Base-by-base conservation (phyloP, 2,113 vertebrate species). In the Salvelinus fontinalis region DNA sequence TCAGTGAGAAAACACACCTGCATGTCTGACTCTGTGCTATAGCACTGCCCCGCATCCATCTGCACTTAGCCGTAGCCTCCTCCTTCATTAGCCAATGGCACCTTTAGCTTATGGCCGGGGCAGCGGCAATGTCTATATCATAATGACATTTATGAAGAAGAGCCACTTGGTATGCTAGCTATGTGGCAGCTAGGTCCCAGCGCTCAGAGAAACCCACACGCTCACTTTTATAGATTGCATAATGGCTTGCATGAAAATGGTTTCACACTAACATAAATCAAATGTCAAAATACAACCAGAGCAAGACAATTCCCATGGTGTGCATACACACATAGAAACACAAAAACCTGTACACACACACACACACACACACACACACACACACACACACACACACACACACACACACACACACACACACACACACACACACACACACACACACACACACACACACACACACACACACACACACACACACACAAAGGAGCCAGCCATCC, bases 181-280 rank as follows among this genome's bases (percentile, higher is more conserved):
- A 88, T 91, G 90, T 86, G 73, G 88, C 88, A 80, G 87, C 84
- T 22, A 83, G 78, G 78, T 85, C 91, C 86, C 84, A 39, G 39
- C 70, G 82, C 88, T 92, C 89, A 83, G 79, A 89, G 89, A 92
- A 92, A 90, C 89, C 87, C 90, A 89, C 90, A 88, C 81, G 83
- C 84, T 91, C 44, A 79, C 89, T 91, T 92, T 90, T 92, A 93
- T 91, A 91, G 89, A 93, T 93, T 92, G 90, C 90, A 92, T 92
- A 92, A 92, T 92, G 90, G 87, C 90, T 88, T 92, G 89, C 89
- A 91, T 91, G 88, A 91, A 92, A 93, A 91, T 91, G 89, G 91
- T 89, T 93, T 92, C 89, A 91, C 88, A 92, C 90, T 88, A 92
- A 92, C 91, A 92, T 93, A 93, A 93, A 93, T 93, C 92, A 93